These are phyloP conservation scores for Callinectes sapidus DNA, from an alignment of 2,888 invertebrate species.

Conservation along the genomic window DNA sequence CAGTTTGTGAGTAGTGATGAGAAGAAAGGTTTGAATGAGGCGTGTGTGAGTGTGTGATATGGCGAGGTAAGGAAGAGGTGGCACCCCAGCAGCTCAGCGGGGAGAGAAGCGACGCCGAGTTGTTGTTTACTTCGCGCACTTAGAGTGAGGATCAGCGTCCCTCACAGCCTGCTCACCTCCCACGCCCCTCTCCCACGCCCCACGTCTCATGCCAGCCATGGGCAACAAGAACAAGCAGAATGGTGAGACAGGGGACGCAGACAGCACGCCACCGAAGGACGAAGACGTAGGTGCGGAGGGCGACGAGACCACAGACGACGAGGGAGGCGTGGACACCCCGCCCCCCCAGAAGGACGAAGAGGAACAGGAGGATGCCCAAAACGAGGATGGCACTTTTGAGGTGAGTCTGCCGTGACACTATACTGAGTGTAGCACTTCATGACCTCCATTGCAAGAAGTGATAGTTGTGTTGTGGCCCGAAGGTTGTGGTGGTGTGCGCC, in stretches of 20 bases:
- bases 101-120: conserved; percentile 47
- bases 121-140: conserved; percentile 55
- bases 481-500: no score
- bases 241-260: neutral
- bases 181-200: conserved; percentile 24
- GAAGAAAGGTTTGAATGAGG: neutral
- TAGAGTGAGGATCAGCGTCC: neutral
- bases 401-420: neutral
- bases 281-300: conserved; percentile 48
- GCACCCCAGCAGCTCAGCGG: neutral
- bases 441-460: neutral
- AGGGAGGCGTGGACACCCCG: conserved; percentile 52
- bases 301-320: conserved; percentile 47
- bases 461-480: neutral
- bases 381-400: conserved; percentile 49
- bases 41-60: neutral
- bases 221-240: conserved; percentile 24
- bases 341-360: conserved; percentile 38
- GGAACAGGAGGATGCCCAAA: neutral
- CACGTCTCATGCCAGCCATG: neutral
- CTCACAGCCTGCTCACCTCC: neutral
- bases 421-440: neutral
- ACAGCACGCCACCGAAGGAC: neutral
- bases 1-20: neutral
- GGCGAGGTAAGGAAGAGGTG: neutral